A percentile compares a stretch with the other conserved stretches of the same genome.
These are phyloP conservation scores for Cavia porcellus DNA, from an alignment of 2,113 vertebrate genomes.

Conservation along the genomic window DNA sequence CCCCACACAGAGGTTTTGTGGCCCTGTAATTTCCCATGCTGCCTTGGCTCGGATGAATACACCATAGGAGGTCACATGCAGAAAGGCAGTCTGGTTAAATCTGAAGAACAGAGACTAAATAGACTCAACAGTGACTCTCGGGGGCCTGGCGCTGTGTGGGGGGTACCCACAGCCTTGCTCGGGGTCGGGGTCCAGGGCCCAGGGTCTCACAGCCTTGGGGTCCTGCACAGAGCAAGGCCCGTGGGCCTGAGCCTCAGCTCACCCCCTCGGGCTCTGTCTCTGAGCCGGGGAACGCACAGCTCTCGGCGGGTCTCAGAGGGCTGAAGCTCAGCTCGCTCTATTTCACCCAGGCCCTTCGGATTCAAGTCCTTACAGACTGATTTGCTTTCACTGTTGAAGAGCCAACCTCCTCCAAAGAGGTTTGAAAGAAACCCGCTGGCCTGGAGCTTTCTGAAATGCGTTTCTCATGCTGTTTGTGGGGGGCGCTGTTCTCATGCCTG, in stretches of 20 bases:
- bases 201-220: too few relatives aligned
- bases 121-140: neutral
- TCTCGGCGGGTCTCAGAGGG: too few relatives aligned
- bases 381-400: neutral
- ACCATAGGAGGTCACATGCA: neutral
- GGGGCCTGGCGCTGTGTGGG: too few relatives aligned
- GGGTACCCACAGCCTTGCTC: neutral
- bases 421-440: neutral
- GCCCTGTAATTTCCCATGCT: neutral
- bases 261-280: neutral
- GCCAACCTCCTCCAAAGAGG: neutral
- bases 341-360: accelerated
- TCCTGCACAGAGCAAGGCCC: neutral
- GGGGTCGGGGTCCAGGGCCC: too few relatives aligned
- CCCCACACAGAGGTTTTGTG: neutral
- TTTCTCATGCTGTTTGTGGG: neutral
- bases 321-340: too few relatives aligned
- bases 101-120: neutral
- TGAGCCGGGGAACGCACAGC: neutral
- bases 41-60: neutral
- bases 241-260: neutral
- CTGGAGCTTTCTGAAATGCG: neutral
- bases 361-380: neutral
- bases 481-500: neutral
- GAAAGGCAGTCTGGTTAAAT: neutral